Evolutionary conservation across 2,113 vertebrate genomes (phyloP).

Genomic region (Otus sunia): DNA sequence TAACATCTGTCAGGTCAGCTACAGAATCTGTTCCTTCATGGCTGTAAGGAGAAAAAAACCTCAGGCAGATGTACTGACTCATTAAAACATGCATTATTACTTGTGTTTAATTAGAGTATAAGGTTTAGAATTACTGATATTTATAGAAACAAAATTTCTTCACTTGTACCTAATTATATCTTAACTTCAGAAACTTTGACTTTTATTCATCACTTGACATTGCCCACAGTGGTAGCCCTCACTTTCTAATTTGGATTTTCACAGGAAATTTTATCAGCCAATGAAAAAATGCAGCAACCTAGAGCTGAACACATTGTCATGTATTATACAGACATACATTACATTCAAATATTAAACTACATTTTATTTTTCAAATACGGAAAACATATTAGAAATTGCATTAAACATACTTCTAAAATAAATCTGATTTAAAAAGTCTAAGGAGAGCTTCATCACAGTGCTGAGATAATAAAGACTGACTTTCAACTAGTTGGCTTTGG

Average conservation of each 20-base stretch:
- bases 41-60: constrained; percentile 64
- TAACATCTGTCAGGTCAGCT: constrained; percentile 75
- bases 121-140: neutral
- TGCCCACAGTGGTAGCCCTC: neutral
- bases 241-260: neutral
- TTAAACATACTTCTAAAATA: neutral
- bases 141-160: neutral
- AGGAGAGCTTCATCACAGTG: neutral
- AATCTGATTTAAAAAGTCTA: neutral
- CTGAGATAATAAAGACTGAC: neutral
- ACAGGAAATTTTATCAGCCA: neutral
- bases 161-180: neutral
- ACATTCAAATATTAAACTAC: neutral
- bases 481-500: neutral
- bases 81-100: neutral
- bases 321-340: neutral
- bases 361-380: neutral
- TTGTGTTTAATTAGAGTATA: neutral
- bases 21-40: constrained; percentile 91
- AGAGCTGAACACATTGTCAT: neutral
- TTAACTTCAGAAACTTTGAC: neutral
- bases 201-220: neutral
- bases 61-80: neutral
- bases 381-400: neutral
- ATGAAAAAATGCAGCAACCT: neutral